A percentile compares a stretch with the other conserved stretches of the same genome.
phyloP scores from a whole-genome alignment of 2,113 vertebrate species.

The Ciconia maguari region DNA sequence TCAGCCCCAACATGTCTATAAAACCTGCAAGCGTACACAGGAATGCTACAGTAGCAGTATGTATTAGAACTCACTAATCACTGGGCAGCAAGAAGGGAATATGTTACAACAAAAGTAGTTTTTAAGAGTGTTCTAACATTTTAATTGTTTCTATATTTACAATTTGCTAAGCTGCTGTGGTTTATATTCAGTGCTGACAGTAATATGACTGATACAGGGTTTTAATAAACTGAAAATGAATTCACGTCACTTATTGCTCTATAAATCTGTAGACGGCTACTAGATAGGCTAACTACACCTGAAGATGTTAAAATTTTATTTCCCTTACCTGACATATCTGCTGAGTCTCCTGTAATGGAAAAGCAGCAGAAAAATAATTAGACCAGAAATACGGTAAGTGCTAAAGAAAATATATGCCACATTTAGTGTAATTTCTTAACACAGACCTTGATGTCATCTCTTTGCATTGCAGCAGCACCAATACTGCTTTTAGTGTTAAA shows the following conservation, averaged over 20 bases:
- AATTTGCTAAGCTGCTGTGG: background rate
- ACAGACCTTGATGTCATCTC: slow-evolving; percentile 24
- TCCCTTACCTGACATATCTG: slow-evolving; percentile 97
- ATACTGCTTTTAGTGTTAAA: background rate
- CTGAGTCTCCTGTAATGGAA: slow-evolving; percentile 90
- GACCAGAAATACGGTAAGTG: slow-evolving; percentile 53
- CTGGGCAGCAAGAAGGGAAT: background rate
- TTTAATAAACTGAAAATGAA: slow-evolving; percentile 32
- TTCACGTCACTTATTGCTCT: slow-evolving; percentile 13
- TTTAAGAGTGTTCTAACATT: background rate
- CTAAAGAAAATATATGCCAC: slow-evolving; percentile 53
- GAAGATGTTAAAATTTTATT: slow-evolving; percentile 61
- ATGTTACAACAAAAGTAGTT: background rate
- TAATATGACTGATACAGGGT: background rate
- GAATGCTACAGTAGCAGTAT: background rate
- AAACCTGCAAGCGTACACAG: background rate
- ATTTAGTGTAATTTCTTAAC: slow-evolving; percentile 41
- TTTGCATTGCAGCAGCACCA: slow-evolving; percentile 4
- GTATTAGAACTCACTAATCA: background rate
- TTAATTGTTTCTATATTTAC: background rate
- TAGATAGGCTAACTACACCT: slow-evolving; percentile 49
- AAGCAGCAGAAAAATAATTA: slow-evolving; percentile 76
- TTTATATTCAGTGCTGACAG: slow-evolving; percentile 13
- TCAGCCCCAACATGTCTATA: slow-evolving; percentile 30
- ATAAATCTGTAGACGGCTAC: background rate